Base-by-base conservation (phyloP, 2,888 invertebrate genomes). In the Euclidia mi region DNA sequence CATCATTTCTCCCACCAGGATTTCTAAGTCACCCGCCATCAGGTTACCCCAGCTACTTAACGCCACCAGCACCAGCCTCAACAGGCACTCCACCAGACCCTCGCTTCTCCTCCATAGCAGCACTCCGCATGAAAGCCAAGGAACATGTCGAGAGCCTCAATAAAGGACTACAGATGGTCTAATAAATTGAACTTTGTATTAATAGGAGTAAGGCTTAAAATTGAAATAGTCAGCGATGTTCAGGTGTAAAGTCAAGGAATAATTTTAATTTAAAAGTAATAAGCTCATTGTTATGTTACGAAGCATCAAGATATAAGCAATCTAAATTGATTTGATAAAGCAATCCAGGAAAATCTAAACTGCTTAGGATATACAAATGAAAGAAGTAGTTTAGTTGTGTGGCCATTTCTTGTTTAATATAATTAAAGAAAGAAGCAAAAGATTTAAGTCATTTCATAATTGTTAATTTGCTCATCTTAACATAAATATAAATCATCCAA, bases 61-160 rank as follows among this genome's bases (percentile, higher is more conserved):
- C 98, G 80, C 80, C 91, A 9, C 98, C 95, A 83, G 98, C 82
- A 95, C 97, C 82, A 95, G 97, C 73, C 95, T 97, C 69, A 15
- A 64, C 49, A 82, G 95, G 79, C 78, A 91, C 83, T 0, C 92
- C 91, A 1, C 94, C 95, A 47, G 98, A 98, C 87, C 97, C 97
- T 9, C 95, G 98, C 71, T 97, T 97, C 57, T 97, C 98, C 65
- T 98, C 98, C 79, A 99, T 99, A 87, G 98, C 98, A 2, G 98
- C 98, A 4, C 95, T 99, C 17, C 95, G 99, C 75, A 96, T 98
- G 94, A 97, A 98, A 88, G 99, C 99, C 57, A 98, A 98, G 92
- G 98, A 99, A 85, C 98, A 99, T 93, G 97, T 98, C 53, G 98
- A 99, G 83, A 98, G 97, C 84, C 96, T 98, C 73, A 97, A 97